Evolutionary conservation across 2,113 vertebrate species (phyloP).

Genomic region (Platysteira castanea): DNA sequence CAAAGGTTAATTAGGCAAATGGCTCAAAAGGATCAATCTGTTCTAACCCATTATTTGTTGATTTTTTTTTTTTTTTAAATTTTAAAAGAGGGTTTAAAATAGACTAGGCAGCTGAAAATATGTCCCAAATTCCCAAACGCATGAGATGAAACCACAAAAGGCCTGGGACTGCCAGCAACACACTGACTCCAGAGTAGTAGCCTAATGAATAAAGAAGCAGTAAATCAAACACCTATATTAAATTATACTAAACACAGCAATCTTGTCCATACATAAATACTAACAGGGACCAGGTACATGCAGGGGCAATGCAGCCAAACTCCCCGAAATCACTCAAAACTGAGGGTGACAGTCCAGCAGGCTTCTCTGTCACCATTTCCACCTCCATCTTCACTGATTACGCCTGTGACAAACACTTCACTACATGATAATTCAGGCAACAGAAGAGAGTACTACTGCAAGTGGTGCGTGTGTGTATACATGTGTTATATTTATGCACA

Average conservation of each 20-base stretch:
- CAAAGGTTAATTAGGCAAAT: constrained; percentile 45
- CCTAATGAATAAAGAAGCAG: neutral
- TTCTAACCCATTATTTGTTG: constrained; percentile 8
- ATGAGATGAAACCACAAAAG: neutral
- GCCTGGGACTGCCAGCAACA: neutral
- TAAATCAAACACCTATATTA: neutral
- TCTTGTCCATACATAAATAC: neutral
- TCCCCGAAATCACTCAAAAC: neutral
- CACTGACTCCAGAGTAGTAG: neutral
- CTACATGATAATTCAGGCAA: neutral
- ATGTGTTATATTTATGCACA: neutral
- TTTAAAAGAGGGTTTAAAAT: neutral
- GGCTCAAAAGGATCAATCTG: neutral
- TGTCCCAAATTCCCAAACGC: neutral
- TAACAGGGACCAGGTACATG: neutral
- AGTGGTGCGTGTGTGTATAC: fast-evolving
- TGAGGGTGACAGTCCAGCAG: neutral
- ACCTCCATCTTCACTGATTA: neutral
- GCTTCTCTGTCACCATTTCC: neutral
- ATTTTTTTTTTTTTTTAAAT: neutral
- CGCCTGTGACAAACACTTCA: neutral
- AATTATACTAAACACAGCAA: neutral
- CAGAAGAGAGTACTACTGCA: neutral
- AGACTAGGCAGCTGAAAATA: neutral
- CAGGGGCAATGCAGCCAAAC: neutral